Conservation (phyloP, 2,888 invertebrate genomes). For the Desoria tigrina region DNA sequence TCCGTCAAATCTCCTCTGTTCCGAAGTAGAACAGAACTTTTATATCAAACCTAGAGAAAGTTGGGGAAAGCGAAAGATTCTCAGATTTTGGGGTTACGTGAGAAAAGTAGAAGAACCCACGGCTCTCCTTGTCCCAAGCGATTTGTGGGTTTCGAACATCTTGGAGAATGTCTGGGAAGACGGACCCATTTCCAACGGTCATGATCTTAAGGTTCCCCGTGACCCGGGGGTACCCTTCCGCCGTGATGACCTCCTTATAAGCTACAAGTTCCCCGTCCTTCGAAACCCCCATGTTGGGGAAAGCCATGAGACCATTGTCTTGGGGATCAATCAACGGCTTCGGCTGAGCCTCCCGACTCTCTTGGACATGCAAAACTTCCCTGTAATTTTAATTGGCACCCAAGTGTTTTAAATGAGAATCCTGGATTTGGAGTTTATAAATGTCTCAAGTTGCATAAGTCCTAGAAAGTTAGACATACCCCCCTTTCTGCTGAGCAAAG, state of each 20-base stretch:
- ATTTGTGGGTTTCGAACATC: constrained; percentile 91
- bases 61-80: neutral
- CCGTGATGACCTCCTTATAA: constrained; percentile 60
- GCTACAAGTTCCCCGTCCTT: constrained; percentile 88
- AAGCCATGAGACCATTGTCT: constrained; percentile 81
- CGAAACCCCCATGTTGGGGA: constrained; percentile 76
- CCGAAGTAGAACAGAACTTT: neutral
- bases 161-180: constrained; percentile 83
- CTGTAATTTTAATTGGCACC: constrained; percentile 60
- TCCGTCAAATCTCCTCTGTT: neutral
- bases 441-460: too few relatives aligned
- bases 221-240: constrained; percentile 59
- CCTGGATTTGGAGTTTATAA: too few relatives aligned
- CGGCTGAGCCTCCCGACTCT: constrained; percentile 72
- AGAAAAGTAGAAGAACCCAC: constrained; percentile 80
- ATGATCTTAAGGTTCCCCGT: constrained; percentile 60
- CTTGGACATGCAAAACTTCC: constrained; percentile 73
- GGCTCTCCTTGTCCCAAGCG: constrained; percentile 92
- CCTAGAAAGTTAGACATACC: too few relatives aligned
- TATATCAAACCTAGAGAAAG: neutral
- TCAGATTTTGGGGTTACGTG: constrained; percentile 26
- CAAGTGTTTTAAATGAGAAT: too few relatives aligned
- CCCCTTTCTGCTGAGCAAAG: constrained; percentile 50
- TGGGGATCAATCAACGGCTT: constrained; percentile 94
- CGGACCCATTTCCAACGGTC: constrained; percentile 73